Base-by-base conservation (phyloP, 30 jellyfish, hydroid and myxozoan species). In the Hydractinia echinata region DNA sequence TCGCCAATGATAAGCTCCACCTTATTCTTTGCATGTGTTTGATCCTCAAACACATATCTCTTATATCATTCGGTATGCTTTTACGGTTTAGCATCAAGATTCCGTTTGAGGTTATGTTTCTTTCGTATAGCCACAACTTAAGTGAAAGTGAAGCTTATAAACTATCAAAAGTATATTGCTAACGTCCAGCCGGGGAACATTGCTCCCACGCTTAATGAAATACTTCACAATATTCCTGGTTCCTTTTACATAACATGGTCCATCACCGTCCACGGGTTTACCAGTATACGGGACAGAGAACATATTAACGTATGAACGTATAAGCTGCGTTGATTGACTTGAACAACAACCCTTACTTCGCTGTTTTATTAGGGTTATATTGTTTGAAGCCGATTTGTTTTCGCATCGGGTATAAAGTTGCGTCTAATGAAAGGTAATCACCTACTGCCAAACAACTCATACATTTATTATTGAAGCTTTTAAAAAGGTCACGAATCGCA, bases 271-370 rank as follows among this genome's bases (percentile, higher is more conserved):
- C 1, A 30, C 85, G 14, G 88, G 88, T 66, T 69, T 81, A 14
- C 88, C 88, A 67, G 85, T 85, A 81, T 81, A 81, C 3, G 68
- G 85, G 13, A 66, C 66, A 53, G 76, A 11, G 9, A 10, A 9
- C 39, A 16, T 64, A 6, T n/a, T 10, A 54, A 20, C 66, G 8
- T 85, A 80, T 15, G 20, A 64, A 10, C 86, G n/a, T 51, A 0
- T 30, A 74, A 73, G 53, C n/a, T n/a, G 49, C 87, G 52, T 81
- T 81, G 14, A 81, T 30, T 11, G 85, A 5, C 54, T 81, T 67
- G 83, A 81, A 81, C 18, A 81, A 67, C 53, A 81, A 10, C 55
- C 86, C 88, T 39, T 81, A 81, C 86, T 81, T 69, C 11, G 86
- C 76, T 19, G 88, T 87, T 5, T 81, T 69, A 19, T 67, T 54